A percentile compares a stretch with the other conserved stretches of the same genome.
Conservation (phyloP, 2,113 vertebrate species). For the Vimba vimba region DNA sequence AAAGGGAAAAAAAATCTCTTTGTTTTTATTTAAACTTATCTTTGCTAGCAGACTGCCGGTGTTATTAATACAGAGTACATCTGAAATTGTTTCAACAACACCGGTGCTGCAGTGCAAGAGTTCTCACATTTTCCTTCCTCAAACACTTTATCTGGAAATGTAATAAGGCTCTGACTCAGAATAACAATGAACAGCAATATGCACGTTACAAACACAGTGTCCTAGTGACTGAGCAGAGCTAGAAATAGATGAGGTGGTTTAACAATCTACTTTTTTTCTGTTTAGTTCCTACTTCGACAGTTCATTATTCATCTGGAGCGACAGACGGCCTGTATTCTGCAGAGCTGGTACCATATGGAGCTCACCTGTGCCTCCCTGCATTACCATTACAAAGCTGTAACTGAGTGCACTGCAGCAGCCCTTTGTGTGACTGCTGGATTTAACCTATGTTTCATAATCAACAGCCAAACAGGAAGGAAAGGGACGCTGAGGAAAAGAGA, state of each 20-base stretch:
- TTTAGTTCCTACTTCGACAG: neutral
- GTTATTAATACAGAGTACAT: neutral
- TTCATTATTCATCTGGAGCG: neutral
- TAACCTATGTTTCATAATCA: slow-evolving; percentile 41
- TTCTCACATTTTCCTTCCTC: neutral
- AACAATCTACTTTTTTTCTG: slow-evolving; percentile 19
- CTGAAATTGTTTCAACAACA: neutral
- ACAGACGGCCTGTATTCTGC: neutral
- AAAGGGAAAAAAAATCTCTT: neutral
- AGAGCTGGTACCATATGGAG: neutral
- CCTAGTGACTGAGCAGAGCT: neutral
- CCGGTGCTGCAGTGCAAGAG: neutral
- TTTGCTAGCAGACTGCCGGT: neutral
- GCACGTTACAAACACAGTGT: slow-evolving; percentile 15
- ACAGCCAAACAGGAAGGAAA: slow-evolving; percentile 61
- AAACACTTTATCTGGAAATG: slow-evolving; percentile 7
- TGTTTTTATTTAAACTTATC: too few relatives aligned
- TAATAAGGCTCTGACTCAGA: neutral
- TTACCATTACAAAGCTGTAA: slow-evolving; percentile 23
- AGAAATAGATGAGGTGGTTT: slow-evolving; percentile 1
- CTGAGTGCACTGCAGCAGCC: neutral
- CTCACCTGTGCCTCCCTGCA: neutral
- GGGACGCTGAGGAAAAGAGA: slow-evolving; percentile 54
- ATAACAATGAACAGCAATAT: neutral
- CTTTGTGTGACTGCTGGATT: slow-evolving; percentile 16